These are phyloP conservation scores for Drosophila ustulata DNA, from an alignment of 2,888 invertebrate genomes.

Conservation along the genomic window DNA sequence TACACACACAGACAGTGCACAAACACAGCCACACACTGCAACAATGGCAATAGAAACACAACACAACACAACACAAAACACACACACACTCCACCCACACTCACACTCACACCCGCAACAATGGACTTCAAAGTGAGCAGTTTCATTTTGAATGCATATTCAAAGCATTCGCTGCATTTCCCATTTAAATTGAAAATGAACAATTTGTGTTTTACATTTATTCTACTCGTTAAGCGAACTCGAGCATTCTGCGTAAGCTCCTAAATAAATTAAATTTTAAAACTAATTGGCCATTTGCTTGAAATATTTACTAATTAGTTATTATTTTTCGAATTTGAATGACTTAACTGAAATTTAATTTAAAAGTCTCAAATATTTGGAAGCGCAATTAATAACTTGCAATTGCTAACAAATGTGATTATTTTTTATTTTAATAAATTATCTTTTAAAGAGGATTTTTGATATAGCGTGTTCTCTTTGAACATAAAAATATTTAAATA, in stretches of 20 bases:
- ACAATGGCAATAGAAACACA: conserved; percentile 26
- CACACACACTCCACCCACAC: conserved; percentile 15
- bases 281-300: neutral
- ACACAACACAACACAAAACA: conserved; percentile 11
- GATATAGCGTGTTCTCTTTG: too few relatives aligned
- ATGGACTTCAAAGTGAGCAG: conserved; percentile 43
- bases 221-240: neutral
- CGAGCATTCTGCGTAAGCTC: neutral
- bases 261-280: neutral
- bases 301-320: neutral
- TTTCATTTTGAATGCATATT: conserved; percentile 46
- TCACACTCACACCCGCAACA: conserved; percentile 15
- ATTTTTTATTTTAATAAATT: too few relatives aligned
- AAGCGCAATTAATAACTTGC: too few relatives aligned
- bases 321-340: too few relatives aligned
- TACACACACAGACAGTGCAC: conserved; percentile 18
- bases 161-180: conserved; percentile 26
- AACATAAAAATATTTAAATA: too few relatives aligned
- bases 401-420: too few relatives aligned
- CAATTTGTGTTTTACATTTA: neutral
- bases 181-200: neutral
- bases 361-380: too few relatives aligned
- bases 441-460: too few relatives aligned
- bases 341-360: neutral
- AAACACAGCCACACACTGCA: conserved; percentile 14